Percentiles rank a stretch among this genome's conserved stretches.
phyloP scores from a whole-genome alignment of 2,888 invertebrate genomes.

The Leptinotarsa peninsularis region DNA sequence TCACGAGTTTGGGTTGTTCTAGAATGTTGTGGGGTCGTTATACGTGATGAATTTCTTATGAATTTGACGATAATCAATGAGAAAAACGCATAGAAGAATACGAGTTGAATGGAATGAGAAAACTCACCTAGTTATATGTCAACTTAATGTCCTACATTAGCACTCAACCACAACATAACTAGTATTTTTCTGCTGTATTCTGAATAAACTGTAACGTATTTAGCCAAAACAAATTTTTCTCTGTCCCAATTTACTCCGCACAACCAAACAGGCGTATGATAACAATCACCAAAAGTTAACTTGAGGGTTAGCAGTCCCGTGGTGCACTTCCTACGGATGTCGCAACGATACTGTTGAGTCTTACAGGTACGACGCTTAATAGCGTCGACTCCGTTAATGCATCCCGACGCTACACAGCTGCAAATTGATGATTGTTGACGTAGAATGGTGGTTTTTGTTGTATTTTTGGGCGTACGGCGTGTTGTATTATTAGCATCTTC shows the following conservation, averaged over 20 bases:
- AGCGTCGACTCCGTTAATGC: constrained; percentile 52
- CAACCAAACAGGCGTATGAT: not conserved
- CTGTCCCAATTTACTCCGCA: not conserved
- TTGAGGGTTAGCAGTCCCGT: constrained; percentile 39
- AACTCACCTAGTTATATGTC: not conserved
- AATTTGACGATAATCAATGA: too few species aligned
- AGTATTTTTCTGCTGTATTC: too few species aligned
- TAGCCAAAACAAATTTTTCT: not conserved
- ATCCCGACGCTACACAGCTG: constrained; percentile 43
- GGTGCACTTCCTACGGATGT: constrained; percentile 48
- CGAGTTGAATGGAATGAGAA: not conserved
- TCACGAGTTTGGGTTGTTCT: too few species aligned
- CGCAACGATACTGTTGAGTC: constrained; percentile 51
- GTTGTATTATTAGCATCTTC: too few species aligned
- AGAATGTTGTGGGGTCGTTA: too few species aligned
- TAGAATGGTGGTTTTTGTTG: constrained; percentile 17
- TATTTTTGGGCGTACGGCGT: constrained; percentile 10
- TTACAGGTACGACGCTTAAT: constrained; percentile 48
- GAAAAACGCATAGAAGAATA: too few species aligned
- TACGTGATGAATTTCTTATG: too few species aligned
- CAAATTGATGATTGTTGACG: constrained; percentile 29
- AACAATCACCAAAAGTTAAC: constrained; percentile 7
- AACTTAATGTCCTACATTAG: not conserved
- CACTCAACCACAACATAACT: too few species aligned
- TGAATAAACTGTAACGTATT: too few species aligned